Evolutionary conservation across 1,140 invertebrate genomes (phyloP).

Genomic region (Drosophila ercepeae): DNA sequence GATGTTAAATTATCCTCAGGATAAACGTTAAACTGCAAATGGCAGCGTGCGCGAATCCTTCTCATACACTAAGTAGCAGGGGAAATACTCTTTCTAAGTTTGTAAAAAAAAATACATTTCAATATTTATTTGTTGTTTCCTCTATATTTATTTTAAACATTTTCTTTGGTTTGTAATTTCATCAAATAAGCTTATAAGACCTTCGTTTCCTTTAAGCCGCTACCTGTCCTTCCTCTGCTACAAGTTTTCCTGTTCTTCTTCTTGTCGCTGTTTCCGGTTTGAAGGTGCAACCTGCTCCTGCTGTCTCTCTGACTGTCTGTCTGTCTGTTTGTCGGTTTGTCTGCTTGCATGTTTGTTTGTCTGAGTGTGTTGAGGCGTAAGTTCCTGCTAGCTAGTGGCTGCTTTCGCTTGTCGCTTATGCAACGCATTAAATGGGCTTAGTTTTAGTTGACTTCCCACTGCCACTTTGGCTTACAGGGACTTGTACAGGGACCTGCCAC

Average conservation of each 20-base stretch:
- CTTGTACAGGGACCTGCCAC: slow-evolving; percentile 10
- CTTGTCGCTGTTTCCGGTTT: slow-evolving; percentile 53
- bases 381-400: slow-evolving; percentile 13
- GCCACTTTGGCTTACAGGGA: slow-evolving; percentile 73
- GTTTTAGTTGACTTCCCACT: slow-evolving; percentile 79
- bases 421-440: slow-evolving; percentile 78
- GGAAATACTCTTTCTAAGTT: too few relatives aligned
- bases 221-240: neutral
- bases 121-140: neutral
- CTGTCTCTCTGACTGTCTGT: slow-evolving; percentile 1
- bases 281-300: slow-evolving; percentile 30
- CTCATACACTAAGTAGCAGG: too few relatives aligned
- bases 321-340: neutral
- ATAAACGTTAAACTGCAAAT: slow-evolving; percentile 77
- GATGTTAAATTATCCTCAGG: slow-evolving; percentile 79
- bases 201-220: too few relatives aligned
- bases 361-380: slow-evolving; percentile 1
- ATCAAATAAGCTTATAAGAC: too few relatives aligned
- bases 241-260: slow-evolving; percentile 8
- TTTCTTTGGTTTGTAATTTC: neutral
- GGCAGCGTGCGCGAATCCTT: slow-evolving; percentile 36
- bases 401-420: slow-evolving; percentile 61
- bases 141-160: neutral
- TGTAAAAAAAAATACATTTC: too few relatives aligned
- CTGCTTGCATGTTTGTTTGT: neutral